Conservation (phyloP, 2,113 vertebrate species). For the Lanius collurio region DNA sequence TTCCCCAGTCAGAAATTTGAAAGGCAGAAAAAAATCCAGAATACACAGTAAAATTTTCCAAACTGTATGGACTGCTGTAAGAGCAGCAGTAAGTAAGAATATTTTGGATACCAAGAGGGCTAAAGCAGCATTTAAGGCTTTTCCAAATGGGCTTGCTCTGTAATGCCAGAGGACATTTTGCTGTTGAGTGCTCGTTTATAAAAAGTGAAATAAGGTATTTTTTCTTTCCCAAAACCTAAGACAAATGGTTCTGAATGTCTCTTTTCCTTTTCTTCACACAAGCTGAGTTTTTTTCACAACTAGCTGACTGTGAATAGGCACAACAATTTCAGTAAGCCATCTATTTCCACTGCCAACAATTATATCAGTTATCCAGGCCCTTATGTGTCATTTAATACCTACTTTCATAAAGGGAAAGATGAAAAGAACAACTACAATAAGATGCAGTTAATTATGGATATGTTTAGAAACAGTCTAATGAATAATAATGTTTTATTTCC, state of each 20-base stretch:
- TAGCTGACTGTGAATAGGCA: constrained; percentile 44
- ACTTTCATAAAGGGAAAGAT: constrained; percentile 61
- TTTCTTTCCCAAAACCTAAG: neutral
- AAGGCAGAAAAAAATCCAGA: neutral
- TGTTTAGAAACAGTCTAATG: constrained; percentile 70
- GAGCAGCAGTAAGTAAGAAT: neutral
- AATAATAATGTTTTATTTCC: constrained; percentile 74
- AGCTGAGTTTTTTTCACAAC: neutral
- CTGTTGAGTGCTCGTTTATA: neutral
- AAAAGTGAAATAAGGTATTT: neutral
- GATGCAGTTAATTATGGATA: constrained; percentile 66
- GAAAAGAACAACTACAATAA: constrained; percentile 56
- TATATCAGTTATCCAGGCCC: constrained; percentile 45
- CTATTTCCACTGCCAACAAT: constrained; percentile 39
- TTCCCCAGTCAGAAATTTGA: neutral
- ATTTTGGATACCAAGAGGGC: neutral
- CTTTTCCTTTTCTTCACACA: constrained; percentile 2
- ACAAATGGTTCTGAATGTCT: constrained; percentile 10
- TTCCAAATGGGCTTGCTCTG: neutral
- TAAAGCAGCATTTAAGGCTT: neutral
- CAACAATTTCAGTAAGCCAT: constrained; percentile 24
- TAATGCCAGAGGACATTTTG: neutral
- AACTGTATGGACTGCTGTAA: neutral
- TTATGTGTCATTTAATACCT: constrained; percentile 52
- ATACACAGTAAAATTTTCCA: neutral